Base-by-base conservation (phyloP, 2,113 vertebrate species). In the Podarcis raffonei region DNA sequence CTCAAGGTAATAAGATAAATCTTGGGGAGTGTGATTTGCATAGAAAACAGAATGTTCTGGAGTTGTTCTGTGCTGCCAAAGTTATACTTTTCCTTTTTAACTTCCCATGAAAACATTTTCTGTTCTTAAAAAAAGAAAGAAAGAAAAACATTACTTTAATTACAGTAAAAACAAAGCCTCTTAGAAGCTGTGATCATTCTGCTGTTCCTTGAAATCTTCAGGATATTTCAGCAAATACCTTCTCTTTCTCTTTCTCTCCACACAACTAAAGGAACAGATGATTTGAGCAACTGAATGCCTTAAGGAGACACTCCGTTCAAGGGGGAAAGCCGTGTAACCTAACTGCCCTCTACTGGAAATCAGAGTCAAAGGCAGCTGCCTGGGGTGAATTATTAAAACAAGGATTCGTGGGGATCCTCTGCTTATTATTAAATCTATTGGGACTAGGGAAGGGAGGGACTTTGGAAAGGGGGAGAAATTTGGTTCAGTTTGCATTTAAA, bases 341-440 rank as follows among this genome's bases (percentile, higher is more conserved):
- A 95, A 93, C 94, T 97, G 97, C 97, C 97, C 97, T 97, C 97
- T 97, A 91, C 96, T 97, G 97, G 97, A 83, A 22, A 2, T 27
- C 6, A 86, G 35, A 65, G 59, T 90, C 88, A 95, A 96, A 94
- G 71, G 59, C 95, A 94, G 20, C 39, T 48, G 23, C n/a, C 37
- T 3, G 25, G 62, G 7, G 22, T 77, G 0, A 53, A 6, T 53
- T 81, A 69, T 35, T 68, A 69, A 84, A 48, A 2, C 3, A 6
- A 1, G 1, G 53, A 71, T 20, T 69, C 68, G 85, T 62, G 57
- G 5, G 57, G 0, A 1, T 57, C 83, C 30, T 86, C 85, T n/a
- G n/a, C 57, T 83, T 74, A 32, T 90, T 91, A 35, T 88, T 68
- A 77, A 5, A 76, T 42, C 81, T 68, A 30, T 18, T 57, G 74